Evolutionary conservation across 2,113 vertebrate species (phyloP), one percentile per base, ranked within the genome.

Genomic region (Pyxicephalus adspersus): DNA sequence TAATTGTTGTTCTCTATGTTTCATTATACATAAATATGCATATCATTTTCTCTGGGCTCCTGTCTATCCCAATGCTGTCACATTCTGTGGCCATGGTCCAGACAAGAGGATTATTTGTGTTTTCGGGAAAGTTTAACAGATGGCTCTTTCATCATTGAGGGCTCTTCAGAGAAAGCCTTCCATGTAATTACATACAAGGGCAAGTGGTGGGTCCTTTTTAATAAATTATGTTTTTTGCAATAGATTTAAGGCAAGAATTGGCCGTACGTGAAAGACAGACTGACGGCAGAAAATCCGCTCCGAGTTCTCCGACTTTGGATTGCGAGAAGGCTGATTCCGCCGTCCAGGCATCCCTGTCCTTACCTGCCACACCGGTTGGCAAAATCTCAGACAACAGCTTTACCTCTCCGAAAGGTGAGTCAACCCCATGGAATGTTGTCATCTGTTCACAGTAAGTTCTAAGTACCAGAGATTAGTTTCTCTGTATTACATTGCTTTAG

Each of bases 201-300:
- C 8, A 45, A 45, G 38, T 15, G 11, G 38, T 13, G 38, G 11
- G 15, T 45, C 11, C 1, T 51, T 19, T 23, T 6, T 68, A 1
- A 5, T 22, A 9, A 25, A 19, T 18, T 58, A 25, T 51, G 13
- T 64, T 22, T 8, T 23, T 51, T 51, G 15, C 17, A 9, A 51
- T 85, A 99, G 98, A 99, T 86, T 89, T 99, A 83, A 91, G 97
- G 70, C 98, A 99, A 86, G 98, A 99, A 88, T 84, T 99, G 68
- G 97, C 97, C 9, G 98, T 98, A 38, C 92, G 96, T 51, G 97
- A 99, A 84, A 94, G 96, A 87, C 94, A 96, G 2, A 93, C 96
- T 20, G 97, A 99, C 84, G 92, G 94, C 2, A 88, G 96, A 19
- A 98, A 97, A 90, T 99, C 98, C 0, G 98, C 96, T 0, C 98